These are phyloP conservation scores for Cuculus canorus DNA, from an alignment of 2,797 vertebrate species.

Conservation along the genomic window DNA sequence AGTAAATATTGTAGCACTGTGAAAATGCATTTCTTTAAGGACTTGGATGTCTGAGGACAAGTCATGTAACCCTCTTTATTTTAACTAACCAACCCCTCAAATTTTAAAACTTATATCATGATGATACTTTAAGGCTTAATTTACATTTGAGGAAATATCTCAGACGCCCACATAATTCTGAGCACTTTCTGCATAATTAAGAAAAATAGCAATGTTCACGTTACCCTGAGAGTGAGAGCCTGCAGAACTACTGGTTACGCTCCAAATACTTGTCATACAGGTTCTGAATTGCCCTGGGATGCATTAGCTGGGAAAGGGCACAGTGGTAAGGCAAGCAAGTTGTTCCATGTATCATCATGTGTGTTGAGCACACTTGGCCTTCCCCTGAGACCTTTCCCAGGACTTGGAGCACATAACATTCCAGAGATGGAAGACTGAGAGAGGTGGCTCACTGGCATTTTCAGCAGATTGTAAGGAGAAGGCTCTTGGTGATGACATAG, in stretches of 20 bases:
- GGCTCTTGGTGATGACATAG: not conserved
- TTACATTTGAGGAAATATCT: constrained; percentile 32
- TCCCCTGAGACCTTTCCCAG: not conserved
- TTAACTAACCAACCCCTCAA: not conserved
- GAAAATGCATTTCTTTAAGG: not conserved
- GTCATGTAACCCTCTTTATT: not conserved
- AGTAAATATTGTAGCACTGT: not conserved
- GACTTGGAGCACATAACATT: accelerated
- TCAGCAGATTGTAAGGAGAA: not conserved
- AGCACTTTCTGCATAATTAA: constrained; percentile 7
- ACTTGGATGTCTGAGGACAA: not conserved
- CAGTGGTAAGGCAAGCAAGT: not conserved
- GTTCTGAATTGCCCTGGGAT: constrained; percentile 56
- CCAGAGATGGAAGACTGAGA: accelerated
- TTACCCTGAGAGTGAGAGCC: not conserved
- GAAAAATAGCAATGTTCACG: not conserved
- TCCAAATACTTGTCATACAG: constrained; percentile 23
- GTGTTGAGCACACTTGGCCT: not conserved
- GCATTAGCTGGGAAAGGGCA: constrained; percentile 28
- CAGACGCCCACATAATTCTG: not conserved
- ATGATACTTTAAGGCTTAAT: constrained; percentile 12
- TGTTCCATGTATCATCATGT: not conserved
- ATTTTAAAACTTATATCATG: not conserved
- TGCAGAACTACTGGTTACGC: not conserved
- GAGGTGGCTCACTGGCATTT: not conserved